These are phyloP conservation scores for Laticauda laticaudata DNA, from an alignment of 2,113 vertebrate species.

Conservation along the genomic window DNA sequence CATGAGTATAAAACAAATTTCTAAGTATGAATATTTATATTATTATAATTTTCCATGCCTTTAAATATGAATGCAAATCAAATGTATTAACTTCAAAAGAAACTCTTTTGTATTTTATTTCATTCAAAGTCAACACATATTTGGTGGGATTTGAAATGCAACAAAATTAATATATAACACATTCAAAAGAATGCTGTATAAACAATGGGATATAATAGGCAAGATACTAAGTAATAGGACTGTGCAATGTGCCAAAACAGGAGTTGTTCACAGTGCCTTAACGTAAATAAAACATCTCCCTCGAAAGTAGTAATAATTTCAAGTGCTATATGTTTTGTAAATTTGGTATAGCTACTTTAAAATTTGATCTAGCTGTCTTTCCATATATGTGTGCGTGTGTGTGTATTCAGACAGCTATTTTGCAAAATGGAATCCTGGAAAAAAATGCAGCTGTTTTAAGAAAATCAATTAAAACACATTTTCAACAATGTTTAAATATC, in stretches of 20 bases:
- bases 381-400: too few relatives aligned
- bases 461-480: background rate
- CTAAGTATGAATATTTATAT: conserved; percentile 3
- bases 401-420: background rate
- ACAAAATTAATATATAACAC: background rate
- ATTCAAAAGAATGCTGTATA: background rate
- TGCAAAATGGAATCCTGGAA: background rate
- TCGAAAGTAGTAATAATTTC: background rate
- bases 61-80: conserved; percentile 20
- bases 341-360: background rate
- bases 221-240: conserved; percentile 11
- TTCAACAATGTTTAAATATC: background rate
- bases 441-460: background rate
- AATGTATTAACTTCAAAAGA: conserved; percentile 5
- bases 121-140: background rate
- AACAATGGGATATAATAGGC: background rate
- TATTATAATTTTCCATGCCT: conserved; percentile 25
- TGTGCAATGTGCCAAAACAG: background rate
- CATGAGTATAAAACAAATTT: accelerated
- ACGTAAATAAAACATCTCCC: background rate
- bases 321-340: background rate
- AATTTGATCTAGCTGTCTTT: background rate
- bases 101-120: background rate
- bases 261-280: background rate
- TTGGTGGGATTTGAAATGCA: background rate